These are phyloP conservation scores for Boloria selene DNA, from an alignment of 2,888 invertebrate genomes.

Conservation along the genomic window DNA sequence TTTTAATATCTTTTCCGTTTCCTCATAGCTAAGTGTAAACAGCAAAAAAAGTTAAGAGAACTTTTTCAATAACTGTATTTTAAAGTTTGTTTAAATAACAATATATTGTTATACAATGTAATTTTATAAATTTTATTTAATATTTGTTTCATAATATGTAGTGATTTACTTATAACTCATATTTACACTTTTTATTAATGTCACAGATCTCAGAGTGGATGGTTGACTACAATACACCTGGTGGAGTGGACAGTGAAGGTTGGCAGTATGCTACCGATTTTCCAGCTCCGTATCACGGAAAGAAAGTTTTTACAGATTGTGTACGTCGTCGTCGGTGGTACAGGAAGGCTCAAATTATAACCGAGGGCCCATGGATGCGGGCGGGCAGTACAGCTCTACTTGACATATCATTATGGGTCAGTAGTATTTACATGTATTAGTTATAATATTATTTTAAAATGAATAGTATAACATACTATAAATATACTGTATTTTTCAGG, in stretches of 20 bases:
- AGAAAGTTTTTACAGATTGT: slow-evolving; percentile 93
- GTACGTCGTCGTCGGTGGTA: slow-evolving; percentile 93
- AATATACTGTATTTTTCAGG: slow-evolving; percentile 46
- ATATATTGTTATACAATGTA: too few relatives aligned
- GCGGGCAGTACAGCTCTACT: slow-evolving; percentile 92
- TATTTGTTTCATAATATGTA: too few relatives aligned
- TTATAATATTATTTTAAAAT: neutral
- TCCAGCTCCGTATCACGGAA: slow-evolving; percentile 92
- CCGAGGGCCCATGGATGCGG: slow-evolving; percentile 94
- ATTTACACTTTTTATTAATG: neutral
- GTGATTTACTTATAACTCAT: neutral
- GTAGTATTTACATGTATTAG: slow-evolving; percentile 39
- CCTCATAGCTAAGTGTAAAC: too few relatives aligned
- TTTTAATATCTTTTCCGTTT: too few relatives aligned
- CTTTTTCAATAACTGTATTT: too few relatives aligned
- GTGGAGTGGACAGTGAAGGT: slow-evolving; percentile 94
- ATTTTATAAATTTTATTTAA: too few relatives aligned
- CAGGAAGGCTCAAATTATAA: slow-evolving; percentile 90
- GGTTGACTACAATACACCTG: slow-evolving; percentile 94
- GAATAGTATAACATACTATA: neutral
- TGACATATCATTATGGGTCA: slow-evolving; percentile 89
- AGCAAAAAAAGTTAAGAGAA: too few relatives aligned
- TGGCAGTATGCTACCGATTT: slow-evolving; percentile 98
- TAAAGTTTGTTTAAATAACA: too few relatives aligned
- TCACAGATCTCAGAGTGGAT: slow-evolving; percentile 92